Evolutionary conservation across 2,888 invertebrate species (phyloP).

Genomic region (Spilarctia lutea): DNA sequence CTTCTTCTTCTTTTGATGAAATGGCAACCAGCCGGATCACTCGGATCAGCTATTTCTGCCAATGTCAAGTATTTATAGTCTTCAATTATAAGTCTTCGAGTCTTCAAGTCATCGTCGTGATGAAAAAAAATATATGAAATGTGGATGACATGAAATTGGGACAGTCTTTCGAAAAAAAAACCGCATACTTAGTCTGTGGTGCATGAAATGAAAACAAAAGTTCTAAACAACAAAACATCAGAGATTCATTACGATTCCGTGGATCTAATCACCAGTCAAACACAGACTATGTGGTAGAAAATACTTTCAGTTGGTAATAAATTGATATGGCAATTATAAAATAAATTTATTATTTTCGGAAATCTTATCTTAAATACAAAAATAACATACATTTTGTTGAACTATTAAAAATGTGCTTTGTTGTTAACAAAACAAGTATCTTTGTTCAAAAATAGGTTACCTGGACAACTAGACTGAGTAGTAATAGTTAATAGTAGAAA

Average conservation of each 20-base stretch:
- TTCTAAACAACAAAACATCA: slow-evolving; percentile 64
- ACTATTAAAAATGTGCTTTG: not conserved
- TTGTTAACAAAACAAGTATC: not conserved
- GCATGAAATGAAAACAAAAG: slow-evolving; percentile 51
- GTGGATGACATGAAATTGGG: no score
- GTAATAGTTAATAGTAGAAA: not conserved
- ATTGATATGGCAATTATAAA: slow-evolving; percentile 31
- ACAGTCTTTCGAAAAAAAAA: no score
- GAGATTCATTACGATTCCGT: slow-evolving; percentile 66
- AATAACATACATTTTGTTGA: not conserved
- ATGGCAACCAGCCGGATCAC: no score
- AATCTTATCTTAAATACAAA: not conserved
- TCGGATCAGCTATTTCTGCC: no score
- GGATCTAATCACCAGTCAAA: slow-evolving; percentile 70
- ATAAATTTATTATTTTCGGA: not conserved
- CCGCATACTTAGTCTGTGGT: slow-evolving; percentile 44
- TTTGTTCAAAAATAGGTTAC: not conserved
- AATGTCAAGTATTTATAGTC: no score
- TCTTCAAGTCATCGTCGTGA: no score
- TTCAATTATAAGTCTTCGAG: no score
- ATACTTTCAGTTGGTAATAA: slow-evolving; percentile 26
- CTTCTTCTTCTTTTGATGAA: no score
- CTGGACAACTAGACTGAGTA: not conserved
- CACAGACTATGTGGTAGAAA: slow-evolving; percentile 58
- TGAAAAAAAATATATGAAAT: no score